Evolutionary conservation across 2,113 vertebrate species (phyloP), one percentile per base, ranked within the genome.

Genomic region (Rissa tridactyla): DNA sequence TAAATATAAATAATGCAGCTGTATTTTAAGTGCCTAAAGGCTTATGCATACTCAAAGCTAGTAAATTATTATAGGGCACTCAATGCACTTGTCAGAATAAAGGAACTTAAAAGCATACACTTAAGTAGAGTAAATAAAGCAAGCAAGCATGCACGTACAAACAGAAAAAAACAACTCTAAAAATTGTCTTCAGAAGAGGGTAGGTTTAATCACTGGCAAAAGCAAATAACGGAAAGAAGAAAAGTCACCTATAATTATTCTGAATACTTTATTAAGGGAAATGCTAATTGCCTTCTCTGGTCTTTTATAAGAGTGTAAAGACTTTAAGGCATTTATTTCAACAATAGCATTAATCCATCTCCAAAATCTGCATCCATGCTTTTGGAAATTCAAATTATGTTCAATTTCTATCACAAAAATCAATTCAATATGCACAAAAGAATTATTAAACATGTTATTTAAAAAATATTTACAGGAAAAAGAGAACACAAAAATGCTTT

Each of bases 41-140:
- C 40, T 84, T 80, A 86, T 22, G 32, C 51, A 38, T 82, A 66
- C 58, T 82, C 78, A 62, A 70, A 92, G 38, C 49, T 85, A 72
- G 46, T 46, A 91, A 90, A 90, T 82, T 88, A 85, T 65, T 55
- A 76, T 7, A 82, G 65, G 32, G 49, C 49, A 91, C 62, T 82
- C 86, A 80, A 77, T 47, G 73, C 70, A 70, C 32, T 94, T 87
- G 42, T 69, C 78, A 91, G 89, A 86, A 94, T 80, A 94, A 89
- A 92, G 42, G 38, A 95, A 94, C n/a, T 91, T 95, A 96, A 90
- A 97, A 95, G 82, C 87, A 96, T 42, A 82, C 78, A 90, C 66
- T 87, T 87, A 82, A 82, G 89, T 87, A 92, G 8, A 85, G 81
- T 80, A 94, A 95, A 96, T 90, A 94, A 93, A 95, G 93, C 58